Evolutionary conservation across 2,888 invertebrate genomes (phyloP).

Genomic region (Apotomis capreana): DNA sequence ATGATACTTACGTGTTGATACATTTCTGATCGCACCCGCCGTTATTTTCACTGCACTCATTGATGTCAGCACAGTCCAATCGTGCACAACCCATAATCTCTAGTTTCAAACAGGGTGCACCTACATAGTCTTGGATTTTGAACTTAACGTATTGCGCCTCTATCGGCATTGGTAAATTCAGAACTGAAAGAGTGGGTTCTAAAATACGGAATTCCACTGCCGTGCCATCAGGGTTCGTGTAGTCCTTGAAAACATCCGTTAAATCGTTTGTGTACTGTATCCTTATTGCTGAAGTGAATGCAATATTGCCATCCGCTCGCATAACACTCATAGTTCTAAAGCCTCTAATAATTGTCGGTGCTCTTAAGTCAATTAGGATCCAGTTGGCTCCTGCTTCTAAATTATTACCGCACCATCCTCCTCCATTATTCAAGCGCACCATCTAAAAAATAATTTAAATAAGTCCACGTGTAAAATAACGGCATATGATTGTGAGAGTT

Average conservation of each 20-base stretch:
- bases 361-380: conserved; percentile 93
- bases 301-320: conserved; percentile 91
- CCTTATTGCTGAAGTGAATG: conserved; percentile 95
- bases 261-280: conserved; percentile 94
- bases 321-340: conserved; percentile 95
- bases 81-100: conserved; percentile 97
- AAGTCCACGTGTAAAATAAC: neutral
- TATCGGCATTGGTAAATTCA: conserved; percentile 95
- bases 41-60: conserved; percentile 93
- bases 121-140: conserved; percentile 93
- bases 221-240: conserved; percentile 95
- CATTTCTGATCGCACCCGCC: conserved; percentile 98
- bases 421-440: conserved; percentile 91
- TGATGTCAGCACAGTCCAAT: conserved; percentile 93
- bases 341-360: conserved; percentile 94
- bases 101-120: conserved; percentile 93
- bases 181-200: conserved; percentile 94
- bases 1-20: conserved; percentile 86
- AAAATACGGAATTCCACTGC: conserved; percentile 96
- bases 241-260: conserved; percentile 94
- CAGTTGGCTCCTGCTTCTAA: conserved; percentile 94
- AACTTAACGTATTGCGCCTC: conserved; percentile 95
- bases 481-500: neutral
- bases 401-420: conserved; percentile 95
- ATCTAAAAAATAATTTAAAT: conserved; percentile 79